These are phyloP conservation scores for Botia kubotai DNA, from an alignment of 2,797 vertebrate species.

Conservation along the genomic window DNA sequence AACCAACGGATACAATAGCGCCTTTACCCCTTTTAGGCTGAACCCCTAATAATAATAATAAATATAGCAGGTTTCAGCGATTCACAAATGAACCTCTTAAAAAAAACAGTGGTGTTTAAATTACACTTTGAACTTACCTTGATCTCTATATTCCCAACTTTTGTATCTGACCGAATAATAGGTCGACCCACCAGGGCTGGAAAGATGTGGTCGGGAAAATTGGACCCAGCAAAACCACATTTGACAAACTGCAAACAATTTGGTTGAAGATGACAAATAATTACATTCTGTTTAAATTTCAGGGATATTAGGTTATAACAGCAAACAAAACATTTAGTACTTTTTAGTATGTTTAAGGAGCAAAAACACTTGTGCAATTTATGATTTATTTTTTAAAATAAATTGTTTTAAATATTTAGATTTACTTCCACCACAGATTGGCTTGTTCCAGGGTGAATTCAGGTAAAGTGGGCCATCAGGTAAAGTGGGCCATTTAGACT, in stretches of 20 bases:
- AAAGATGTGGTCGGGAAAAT: slow-evolving; percentile 86
- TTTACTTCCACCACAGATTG: not conserved
- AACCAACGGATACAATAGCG: too few species aligned
- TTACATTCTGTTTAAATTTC: too few species aligned
- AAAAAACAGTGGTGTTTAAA: too few species aligned
- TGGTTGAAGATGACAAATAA: not conserved
- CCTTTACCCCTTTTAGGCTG: too few species aligned
- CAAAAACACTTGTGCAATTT: too few species aligned
- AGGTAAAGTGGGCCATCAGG: too few species aligned
- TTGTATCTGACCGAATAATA: slow-evolving; percentile 77
- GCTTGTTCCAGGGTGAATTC: not conserved
- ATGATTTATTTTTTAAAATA: too few species aligned
- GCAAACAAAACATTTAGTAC: not conserved
- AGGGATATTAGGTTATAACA: not conserved
- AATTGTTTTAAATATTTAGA: too few species aligned
- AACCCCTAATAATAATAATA: too few species aligned
- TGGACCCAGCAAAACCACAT: slow-evolving; percentile 84
- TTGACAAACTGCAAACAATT: slow-evolving; percentile 80
- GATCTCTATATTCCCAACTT: slow-evolving; percentile 84
- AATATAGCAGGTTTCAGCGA: too few species aligned
- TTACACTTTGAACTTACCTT: slow-evolving; percentile 73
- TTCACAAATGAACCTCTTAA: too few species aligned
- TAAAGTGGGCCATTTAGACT: too few species aligned
- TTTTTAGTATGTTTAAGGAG: not conserved
- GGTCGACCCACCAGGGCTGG: slow-evolving; percentile 84